phyloP scores from a whole-genome alignment of 2,113 vertebrate genomes.

The Australoheros scitulus region DNA sequence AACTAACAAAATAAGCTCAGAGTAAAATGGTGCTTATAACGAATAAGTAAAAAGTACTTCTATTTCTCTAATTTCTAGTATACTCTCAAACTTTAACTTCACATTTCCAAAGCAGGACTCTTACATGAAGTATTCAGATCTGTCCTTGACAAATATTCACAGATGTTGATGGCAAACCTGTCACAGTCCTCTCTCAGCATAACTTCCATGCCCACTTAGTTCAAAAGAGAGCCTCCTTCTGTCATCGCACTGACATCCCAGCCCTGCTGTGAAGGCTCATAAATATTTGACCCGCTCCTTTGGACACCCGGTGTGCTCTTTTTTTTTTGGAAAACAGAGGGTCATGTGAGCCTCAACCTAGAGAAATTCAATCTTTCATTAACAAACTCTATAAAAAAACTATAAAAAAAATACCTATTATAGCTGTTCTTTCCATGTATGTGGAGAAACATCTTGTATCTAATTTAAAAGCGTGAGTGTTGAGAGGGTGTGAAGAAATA shows the following conservation, averaged over 20 bases:
- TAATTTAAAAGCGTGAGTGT: background rate
- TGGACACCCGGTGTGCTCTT: background rate
- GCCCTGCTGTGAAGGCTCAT: constrained; percentile 14
- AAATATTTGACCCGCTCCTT: constrained; percentile 45
- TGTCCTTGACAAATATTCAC: background rate
- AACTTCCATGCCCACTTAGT: background rate
- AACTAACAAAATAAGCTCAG: background rate
- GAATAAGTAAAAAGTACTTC: background rate
- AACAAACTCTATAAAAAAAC: background rate
- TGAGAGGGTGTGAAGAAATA: background rate
- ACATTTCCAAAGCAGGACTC: background rate
- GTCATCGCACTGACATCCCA: constrained; percentile 18
- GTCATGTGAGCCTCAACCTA: background rate
- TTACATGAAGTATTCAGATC: background rate
- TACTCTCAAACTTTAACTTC: background rate
- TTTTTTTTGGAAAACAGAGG: background rate
- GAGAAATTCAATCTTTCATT: background rate
- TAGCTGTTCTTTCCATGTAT: background rate
- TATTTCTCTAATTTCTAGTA: background rate
- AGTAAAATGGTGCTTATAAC: background rate
- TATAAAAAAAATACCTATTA: background rate
- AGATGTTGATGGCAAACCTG: background rate
- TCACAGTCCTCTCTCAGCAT: background rate
- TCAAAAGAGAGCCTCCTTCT: constrained; percentile 8
- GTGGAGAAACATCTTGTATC: background rate